Evolutionary conservation across 2,888 invertebrate genomes (phyloP).

Genomic region (Choristoneura rosaceana): DNA sequence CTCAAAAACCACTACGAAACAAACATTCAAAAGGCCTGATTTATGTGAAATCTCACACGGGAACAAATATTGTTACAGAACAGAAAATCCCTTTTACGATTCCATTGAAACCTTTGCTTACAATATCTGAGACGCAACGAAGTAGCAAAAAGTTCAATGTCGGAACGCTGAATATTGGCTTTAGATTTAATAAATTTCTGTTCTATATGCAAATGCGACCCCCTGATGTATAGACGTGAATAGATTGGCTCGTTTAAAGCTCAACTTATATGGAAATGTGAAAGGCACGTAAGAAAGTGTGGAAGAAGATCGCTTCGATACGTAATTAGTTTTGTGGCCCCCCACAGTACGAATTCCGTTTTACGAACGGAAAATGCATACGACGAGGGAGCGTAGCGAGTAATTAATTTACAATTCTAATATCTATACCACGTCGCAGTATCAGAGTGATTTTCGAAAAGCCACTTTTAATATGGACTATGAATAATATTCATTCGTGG

Average conservation of each 20-base stretch:
- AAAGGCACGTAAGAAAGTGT: conserved; percentile 85
- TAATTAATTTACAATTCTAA: conserved; percentile 76
- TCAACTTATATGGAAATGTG: conserved; percentile 85
- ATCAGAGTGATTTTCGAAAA: conserved; percentile 58
- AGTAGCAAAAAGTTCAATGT: conserved; percentile 81
- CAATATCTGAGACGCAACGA: conserved; percentile 69
- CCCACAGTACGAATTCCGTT: conserved; percentile 73
- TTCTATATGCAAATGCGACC: conserved; percentile 85
- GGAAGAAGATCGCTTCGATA: conserved; percentile 82
- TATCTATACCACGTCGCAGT: conserved; percentile 59
- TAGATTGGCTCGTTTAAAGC: conserved; percentile 86
- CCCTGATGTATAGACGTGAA: conserved; percentile 86
- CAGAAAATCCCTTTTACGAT: conserved; percentile 61
- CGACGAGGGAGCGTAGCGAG: conserved; percentile 61
- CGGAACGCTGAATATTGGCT: conserved; percentile 83
- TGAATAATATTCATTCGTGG: too few species aligned
- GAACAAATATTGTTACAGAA: conserved; percentile 22
- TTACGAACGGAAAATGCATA: conserved; percentile 66
- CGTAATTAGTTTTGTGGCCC: conserved; percentile 83
- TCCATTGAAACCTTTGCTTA: conserved; percentile 42
- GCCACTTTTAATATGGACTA: conserved; percentile 46
- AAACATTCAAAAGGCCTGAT: conserved; percentile 42
- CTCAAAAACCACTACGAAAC: conserved; percentile 17
- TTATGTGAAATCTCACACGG: conserved; percentile 21
- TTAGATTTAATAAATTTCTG: conserved; percentile 86